Evolutionary conservation across 2,888 invertebrate genomes (phyloP).

Genomic region (Anthophora plumipes): DNA sequence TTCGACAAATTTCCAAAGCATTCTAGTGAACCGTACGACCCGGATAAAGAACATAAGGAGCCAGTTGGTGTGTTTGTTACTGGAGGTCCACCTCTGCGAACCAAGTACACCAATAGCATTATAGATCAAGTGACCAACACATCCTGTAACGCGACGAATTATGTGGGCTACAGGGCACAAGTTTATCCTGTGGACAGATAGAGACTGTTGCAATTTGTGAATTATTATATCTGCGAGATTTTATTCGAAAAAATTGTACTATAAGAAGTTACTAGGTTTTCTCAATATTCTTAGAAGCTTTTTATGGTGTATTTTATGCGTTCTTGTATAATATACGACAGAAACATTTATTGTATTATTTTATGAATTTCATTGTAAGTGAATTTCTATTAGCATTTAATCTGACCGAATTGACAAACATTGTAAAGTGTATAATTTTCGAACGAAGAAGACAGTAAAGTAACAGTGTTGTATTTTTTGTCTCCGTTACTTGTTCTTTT

Average conservation of each 20-base stretch:
- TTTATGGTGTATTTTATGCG: too few species aligned
- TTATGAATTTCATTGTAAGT: too few species aligned
- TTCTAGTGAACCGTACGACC: slow-evolving; percentile 70
- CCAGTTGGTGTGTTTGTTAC: slow-evolving; percentile 45
- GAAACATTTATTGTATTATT: too few species aligned
- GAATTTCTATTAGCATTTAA: too few species aligned
- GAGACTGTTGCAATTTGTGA: background rate
- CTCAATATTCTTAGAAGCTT: background rate
- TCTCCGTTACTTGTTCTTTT: too few species aligned
- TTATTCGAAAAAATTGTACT: background rate
- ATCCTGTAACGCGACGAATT: slow-evolving; percentile 78
- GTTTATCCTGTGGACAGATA: slow-evolving; percentile 70
- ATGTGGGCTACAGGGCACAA: slow-evolving; percentile 70
- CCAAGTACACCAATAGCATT: slow-evolving; percentile 77
- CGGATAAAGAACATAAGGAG: slow-evolving; percentile 24
- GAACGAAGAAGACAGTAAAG: too few species aligned
- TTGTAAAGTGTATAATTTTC: too few species aligned
- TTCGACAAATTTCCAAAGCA: slow-evolving; percentile 82
- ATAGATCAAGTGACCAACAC: slow-evolving; percentile 76
- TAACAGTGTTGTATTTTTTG: too few species aligned
- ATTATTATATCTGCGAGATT: background rate
- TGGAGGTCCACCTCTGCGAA: slow-evolving; percentile 68
- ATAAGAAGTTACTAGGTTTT: background rate
- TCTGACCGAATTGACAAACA: too few species aligned
- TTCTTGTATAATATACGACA: too few species aligned